These are phyloP conservation scores for Dinothrombium tinctorium DNA, from an alignment of 1,140 invertebrate genomes.

Conservation along the genomic window DNA sequence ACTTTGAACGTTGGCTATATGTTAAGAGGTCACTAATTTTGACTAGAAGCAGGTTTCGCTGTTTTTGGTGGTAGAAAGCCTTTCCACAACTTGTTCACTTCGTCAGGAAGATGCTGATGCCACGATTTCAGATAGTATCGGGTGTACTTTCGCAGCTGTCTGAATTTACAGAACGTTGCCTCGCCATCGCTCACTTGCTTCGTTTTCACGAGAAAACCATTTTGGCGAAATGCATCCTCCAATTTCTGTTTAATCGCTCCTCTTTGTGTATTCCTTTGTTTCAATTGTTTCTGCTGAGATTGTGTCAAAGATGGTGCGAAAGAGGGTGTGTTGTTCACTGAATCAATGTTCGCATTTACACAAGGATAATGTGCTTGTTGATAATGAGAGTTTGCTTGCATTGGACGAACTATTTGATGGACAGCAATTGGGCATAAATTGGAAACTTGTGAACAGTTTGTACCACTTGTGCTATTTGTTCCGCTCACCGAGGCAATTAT, in stretches of 20 bases:
- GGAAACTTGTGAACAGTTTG: background rate
- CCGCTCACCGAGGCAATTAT: background rate
- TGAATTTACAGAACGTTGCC: slow-evolving; percentile 76
- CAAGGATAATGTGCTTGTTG: background rate
- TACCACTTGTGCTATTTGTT: background rate
- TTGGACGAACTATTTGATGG: background rate
- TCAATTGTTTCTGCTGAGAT: background rate
- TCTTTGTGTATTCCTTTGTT: slow-evolving; percentile 41
- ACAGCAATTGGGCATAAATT: background rate
- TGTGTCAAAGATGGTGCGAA: background rate
- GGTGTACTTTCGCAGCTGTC: slow-evolving; percentile 69
- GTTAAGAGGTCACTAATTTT: too few species aligned
- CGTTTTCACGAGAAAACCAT: slow-evolving; percentile 72
- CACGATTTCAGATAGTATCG: slow-evolving; percentile 69
- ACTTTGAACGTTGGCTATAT: too few species aligned
- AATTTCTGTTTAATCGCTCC: slow-evolving; percentile 54
- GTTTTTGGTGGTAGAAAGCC: slow-evolving; percentile 17
- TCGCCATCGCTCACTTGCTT: slow-evolving; percentile 72
- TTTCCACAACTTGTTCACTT: slow-evolving; percentile 18
- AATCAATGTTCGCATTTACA: too few species aligned
- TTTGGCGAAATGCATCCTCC: slow-evolving; percentile 73
- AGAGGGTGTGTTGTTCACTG: too few species aligned
- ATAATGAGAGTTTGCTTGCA: background rate
- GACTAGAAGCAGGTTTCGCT: slow-evolving; percentile 8
- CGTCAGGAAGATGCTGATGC: slow-evolving; percentile 64